phyloP scores from a whole-genome alignment of 2,888 invertebrate species.

The Nymphalis c-album region DNA sequence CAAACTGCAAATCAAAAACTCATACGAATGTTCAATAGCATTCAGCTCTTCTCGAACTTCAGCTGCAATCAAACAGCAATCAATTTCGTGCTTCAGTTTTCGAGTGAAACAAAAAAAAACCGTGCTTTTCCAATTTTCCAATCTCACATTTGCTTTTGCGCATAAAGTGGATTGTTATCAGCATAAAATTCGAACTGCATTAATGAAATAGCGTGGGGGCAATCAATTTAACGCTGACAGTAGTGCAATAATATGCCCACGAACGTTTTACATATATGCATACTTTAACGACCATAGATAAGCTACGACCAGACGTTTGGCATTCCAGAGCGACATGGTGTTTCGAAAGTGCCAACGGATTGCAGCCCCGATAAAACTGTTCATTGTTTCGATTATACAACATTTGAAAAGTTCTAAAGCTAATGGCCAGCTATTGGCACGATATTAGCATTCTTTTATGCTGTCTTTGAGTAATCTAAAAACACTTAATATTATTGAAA shows the following conservation, averaged over 20 bases:
- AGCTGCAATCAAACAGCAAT: neutral
- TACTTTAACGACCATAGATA: conserved; percentile 38
- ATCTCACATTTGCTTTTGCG: conserved; percentile 2
- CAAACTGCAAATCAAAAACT: neutral
- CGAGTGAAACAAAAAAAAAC: neutral
- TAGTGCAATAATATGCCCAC: conserved; percentile 51
- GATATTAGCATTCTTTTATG: conserved; percentile 22
- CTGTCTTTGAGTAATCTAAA: conserved; percentile 38
- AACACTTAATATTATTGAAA: conserved; percentile 49
- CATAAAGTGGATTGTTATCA: conserved; percentile 17
- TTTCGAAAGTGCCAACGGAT: conserved; percentile 38
- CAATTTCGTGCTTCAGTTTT: conserved; percentile 3
- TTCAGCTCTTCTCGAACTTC: neutral
- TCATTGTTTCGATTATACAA: conserved; percentile 22
- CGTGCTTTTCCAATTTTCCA: neutral
- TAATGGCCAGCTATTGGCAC: conserved; percentile 20
- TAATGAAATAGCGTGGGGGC: conserved; percentile 28
- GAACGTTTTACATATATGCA: conserved; percentile 54
- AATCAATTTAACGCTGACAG: conserved; percentile 32
- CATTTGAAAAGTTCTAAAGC: conserved; percentile 2
- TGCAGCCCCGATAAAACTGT: conserved; percentile 12
- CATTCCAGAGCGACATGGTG: conserved; percentile 39
- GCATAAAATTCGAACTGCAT: conserved; percentile 21
- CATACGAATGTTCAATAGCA: neutral
- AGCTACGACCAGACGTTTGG: conserved; percentile 37